Base-by-base conservation (phyloP, 1,140 invertebrate genomes). In the Temnothorax curvispinosus region DNA sequence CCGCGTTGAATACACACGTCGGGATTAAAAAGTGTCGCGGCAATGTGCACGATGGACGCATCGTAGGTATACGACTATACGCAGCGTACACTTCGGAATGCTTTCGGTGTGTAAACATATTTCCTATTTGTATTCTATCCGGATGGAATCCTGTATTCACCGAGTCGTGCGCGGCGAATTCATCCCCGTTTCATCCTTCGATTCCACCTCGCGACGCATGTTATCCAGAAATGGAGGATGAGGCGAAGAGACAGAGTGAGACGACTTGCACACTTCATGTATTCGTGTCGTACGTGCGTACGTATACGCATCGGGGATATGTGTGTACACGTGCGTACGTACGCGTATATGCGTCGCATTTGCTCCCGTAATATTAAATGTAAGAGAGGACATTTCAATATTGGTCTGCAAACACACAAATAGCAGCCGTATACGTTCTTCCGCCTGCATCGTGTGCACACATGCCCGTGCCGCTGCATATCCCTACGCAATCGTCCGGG, bases 111-210 rank as follows among this genome's bases (percentile, higher is more conserved):
- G 93, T 93, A 94, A 93, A 93, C 90, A 92, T 93, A 93, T 94
- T 94, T 92, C 87, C 87, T 92, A 92, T 94, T 94, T 93, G 92
- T 92, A 94, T 94, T 94, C 92, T 91, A 92, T 92, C 93, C 91
- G 90, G 84, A 93, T 87, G 72, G 85, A 91, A 90, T 75, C 41
- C 80, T 60, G 80, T 60, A 75, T 84, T 62, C 80, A 67, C 35
- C 56, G 75, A 54, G 74, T 75, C 47, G 64, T 58, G 60, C 75
- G 74, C 65, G 21, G 64, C 27, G 81, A 74, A 86, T 74, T 87
- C 85, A 84, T 86, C 86, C 71, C 38, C 50, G 27, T 52, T 32
- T 78, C 78, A 65, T 87, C 72, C 67, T 74, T 69, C 86, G 86
- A 81, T 88, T 74, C 67, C 15, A 52, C 13, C 38, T n/a, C 52